Conservation (phyloP, 2,888 invertebrate species). For the Drosophila tanythrix region DNA sequence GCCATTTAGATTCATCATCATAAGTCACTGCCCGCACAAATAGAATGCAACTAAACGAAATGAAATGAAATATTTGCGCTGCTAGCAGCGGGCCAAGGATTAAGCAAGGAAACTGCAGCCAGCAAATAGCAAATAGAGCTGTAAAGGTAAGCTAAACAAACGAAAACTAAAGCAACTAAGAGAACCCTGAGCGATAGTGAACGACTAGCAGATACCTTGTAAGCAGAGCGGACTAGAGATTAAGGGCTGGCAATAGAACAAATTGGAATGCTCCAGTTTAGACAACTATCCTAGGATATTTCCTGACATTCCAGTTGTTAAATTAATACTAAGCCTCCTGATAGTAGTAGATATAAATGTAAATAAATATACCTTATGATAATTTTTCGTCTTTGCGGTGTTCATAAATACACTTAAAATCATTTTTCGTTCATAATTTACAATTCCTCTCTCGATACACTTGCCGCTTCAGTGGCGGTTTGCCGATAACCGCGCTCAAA, state of each 20-base stretch:
- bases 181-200: neutral
- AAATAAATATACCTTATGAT: neutral
- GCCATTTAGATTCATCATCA: constrained; percentile 84
- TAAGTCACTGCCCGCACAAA: constrained; percentile 82
- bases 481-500: too few species aligned
- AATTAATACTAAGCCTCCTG: neutral
- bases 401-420: too few species aligned
- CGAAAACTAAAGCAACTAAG: constrained; percentile 17
- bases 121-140: constrained; percentile 64
- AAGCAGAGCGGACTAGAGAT: rapidly evolving
- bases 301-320: too few species aligned
- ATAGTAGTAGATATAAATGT: neutral
- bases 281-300: too few species aligned
- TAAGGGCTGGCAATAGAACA: neutral
- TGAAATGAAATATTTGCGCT: constrained; percentile 78
- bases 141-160: constrained; percentile 59
- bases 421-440: too few species aligned
- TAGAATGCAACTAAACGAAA: constrained; percentile 68
- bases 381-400: too few species aligned
- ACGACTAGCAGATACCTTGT: neutral
- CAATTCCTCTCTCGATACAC: too few species aligned
- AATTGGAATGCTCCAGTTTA: neutral
- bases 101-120: constrained; percentile 41
- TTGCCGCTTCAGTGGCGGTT: too few species aligned
- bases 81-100: constrained; percentile 49